Base-by-base conservation (phyloP, 2,797 vertebrate genomes). In the Catostomus latipinnis region DNA sequence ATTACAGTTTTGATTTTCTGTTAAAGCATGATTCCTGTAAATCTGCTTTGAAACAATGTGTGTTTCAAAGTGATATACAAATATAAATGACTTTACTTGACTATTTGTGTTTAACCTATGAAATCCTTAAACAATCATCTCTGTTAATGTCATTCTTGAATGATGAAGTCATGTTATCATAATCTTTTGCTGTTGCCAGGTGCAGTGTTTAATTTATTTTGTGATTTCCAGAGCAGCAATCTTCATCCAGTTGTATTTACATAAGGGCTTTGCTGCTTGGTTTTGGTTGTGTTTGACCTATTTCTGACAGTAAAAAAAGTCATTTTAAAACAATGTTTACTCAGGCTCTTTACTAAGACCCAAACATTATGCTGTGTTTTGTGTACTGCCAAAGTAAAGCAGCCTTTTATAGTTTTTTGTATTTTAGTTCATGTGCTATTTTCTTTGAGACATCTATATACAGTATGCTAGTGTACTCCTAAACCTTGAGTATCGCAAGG, bases 321-420 rank as follows among this genome's bases (percentile, higher is more conserved):
- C 69, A n/a, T 61, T 13, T 9, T 18, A 45, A 46, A 77, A 77
- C 12, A 60, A 58, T 69, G 60, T 76, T 76, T 76, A 50, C 53
- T 34, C 53, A 73, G 22, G 43, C 45, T 16, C 16, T 46, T 76
- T 45, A 73, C 61, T 48, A 18, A 34, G 56, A 54, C 45, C 61
- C 49, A 34, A 60, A n/a, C 16, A 60, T 63, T 76, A 45, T 48
- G 13, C 50, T 54, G 10, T 11, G 5, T 56, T 80, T 73, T 34
- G 4, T 48, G 56, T 70, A 60, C 68, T 60, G 45, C 63, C 72
- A 45, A 22, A 67, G 13, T 16, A 52, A 61, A 16, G 22, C 6
- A 6, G 46, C 69, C 8, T 9, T 50, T 50, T 50, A 50, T 8
- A 50, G 49, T 34, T 34, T 34, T 34, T 1, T 34, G 22, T 34